A percentile compares a stretch with the other conserved stretches of the same genome.
Conservation (phyloP, 2,797 vertebrate species). For the Chiropotes sagulatus region DNA sequence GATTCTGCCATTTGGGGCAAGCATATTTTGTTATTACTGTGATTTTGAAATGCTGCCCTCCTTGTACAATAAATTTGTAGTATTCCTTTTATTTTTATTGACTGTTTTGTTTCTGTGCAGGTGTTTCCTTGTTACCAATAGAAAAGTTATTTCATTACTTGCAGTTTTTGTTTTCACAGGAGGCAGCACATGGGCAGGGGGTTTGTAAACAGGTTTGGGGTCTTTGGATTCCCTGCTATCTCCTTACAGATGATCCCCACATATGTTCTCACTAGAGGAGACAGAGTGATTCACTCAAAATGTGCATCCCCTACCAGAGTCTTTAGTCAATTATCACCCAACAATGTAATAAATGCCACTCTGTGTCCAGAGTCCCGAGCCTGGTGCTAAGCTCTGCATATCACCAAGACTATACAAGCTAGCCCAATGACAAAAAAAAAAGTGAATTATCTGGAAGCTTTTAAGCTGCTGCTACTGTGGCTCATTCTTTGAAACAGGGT, state of each 20-base stretch:
- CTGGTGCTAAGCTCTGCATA: accelerated
- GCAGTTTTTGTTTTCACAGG: neutral
- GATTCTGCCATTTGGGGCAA: neutral
- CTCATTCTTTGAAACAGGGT: neutral
- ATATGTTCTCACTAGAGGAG: neutral
- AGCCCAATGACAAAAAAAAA: too few relatives aligned
- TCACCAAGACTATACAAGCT: accelerated
- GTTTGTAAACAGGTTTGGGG: neutral
- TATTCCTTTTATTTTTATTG: neutral
- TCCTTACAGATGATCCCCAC: neutral
- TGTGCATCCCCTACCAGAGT: neutral
- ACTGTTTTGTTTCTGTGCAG: neutral
- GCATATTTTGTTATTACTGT: too few relatives aligned
- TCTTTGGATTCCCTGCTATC: neutral
- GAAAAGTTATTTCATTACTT: neutral
- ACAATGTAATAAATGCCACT: neutral
- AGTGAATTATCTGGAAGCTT: accelerated
- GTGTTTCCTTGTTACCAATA: too few relatives aligned
- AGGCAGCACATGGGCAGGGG: neutral
- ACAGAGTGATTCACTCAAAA: neutral
- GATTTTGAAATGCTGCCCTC: too few relatives aligned
- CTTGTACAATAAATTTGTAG: neutral
- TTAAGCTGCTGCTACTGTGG: neutral
- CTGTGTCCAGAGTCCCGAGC: accelerated
- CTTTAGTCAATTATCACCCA: too few relatives aligned